phyloP scores from a whole-genome alignment of 2,113 vertebrate species.

The Xenopus borealis region DNA sequence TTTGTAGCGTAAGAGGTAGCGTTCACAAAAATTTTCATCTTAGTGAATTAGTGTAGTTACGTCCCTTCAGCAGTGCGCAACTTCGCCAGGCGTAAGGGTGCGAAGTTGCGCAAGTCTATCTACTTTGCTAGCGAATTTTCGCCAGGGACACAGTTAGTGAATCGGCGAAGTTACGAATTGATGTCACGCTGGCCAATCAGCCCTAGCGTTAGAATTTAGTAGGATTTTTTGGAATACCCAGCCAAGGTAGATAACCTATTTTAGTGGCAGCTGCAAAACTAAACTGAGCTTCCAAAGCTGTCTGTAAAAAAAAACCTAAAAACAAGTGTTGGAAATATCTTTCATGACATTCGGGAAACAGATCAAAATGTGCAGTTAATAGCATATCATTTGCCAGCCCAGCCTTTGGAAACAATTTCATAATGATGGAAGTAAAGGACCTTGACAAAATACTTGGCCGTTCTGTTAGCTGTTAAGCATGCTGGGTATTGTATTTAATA shows the following conservation, averaged over 20 bases:
- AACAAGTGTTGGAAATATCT: constrained; percentile 14
- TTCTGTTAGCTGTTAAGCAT: background rate
- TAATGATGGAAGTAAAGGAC: background rate
- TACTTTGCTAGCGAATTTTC: too few relatives aligned
- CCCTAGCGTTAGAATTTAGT: background rate
- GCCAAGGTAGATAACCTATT: too few relatives aligned
- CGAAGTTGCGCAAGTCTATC: too few relatives aligned
- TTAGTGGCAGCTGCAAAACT: background rate
- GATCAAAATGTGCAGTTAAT: constrained; percentile 16
- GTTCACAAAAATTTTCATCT: too few relatives aligned
- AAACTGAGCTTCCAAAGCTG: background rate
- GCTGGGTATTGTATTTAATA: too few relatives aligned
- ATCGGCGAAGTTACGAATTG: too few relatives aligned
- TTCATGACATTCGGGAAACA: constrained; percentile 2
- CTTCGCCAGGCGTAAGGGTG: too few relatives aligned
- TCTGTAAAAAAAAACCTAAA: background rate
- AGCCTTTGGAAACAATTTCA: constrained; percentile 24
- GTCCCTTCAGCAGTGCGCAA: too few relatives aligned
- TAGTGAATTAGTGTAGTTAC: too few relatives aligned
- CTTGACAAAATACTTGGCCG: background rate
- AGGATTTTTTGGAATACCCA: background rate
- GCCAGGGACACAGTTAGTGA: too few relatives aligned
- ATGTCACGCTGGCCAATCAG: too few relatives aligned
- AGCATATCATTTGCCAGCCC: constrained; percentile 9
- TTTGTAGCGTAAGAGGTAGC: too few relatives aligned